Evolutionary conservation across 92 coral and sea anemone species (phyloP).

Genomic region (Desmophyllum pertusum): DNA sequence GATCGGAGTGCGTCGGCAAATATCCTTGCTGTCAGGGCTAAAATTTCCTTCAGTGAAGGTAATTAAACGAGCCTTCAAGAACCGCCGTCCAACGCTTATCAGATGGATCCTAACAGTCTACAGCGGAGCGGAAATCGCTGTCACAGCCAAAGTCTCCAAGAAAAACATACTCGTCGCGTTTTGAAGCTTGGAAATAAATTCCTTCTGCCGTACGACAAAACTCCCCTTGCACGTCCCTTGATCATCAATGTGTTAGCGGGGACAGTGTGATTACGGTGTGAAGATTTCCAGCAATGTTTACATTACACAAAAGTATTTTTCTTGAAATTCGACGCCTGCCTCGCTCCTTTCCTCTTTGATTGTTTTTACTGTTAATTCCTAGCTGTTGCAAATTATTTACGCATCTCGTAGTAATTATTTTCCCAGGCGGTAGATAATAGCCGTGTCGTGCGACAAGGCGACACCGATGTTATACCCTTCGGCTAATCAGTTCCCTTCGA

Average conservation of each 20-base stretch:
- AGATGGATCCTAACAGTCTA: constrained; percentile 44
- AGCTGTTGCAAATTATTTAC: constrained; percentile 25
- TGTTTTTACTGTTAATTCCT: constrained; percentile 1
- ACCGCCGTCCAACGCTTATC: constrained; percentile 48
- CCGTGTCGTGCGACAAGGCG: constrained; percentile 19
- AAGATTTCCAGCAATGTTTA: constrained; percentile 51
- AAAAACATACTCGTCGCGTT: constrained; percentile 2
- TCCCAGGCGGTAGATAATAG: constrained; percentile 46
- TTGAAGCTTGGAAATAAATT: neutral
- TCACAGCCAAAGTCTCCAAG: neutral
- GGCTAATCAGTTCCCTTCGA: neutral
- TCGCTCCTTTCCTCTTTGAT: neutral
- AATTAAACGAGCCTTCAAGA: constrained; percentile 36
- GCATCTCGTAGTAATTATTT: constrained; percentile 35
- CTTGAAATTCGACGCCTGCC: constrained; percentile 38
- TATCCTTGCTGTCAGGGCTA: constrained; percentile 17
- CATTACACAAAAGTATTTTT: constrained; percentile 22
- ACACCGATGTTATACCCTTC: no score
- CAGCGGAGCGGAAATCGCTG: constrained; percentile 23
- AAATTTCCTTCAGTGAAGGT: constrained; percentile 32
- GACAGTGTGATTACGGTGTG: no score
- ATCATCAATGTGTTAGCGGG: no score
- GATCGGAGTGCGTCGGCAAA: constrained; percentile 27
- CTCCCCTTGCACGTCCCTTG: neutral
- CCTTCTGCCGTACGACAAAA: neutral